Evolutionary conservation across 30 jellyfish, hydroid and myxozoan genomes (phyloP).

Genomic region (Aurelia sp.): DNA sequence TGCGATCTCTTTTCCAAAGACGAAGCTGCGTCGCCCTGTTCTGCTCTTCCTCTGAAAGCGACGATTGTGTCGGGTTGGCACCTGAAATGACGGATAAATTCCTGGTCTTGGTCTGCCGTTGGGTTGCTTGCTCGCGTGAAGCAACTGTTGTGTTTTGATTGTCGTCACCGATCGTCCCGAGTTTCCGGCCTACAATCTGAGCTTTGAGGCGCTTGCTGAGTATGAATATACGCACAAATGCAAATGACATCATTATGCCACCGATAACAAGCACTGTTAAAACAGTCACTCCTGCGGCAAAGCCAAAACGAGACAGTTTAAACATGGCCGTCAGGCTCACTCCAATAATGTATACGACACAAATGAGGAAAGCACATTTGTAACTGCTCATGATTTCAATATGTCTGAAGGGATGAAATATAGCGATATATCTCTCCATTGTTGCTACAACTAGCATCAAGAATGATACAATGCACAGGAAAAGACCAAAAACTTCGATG

Average conservation of each 20-base stretch:
- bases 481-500: conserved; percentile 43
- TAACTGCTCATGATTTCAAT: not conserved
- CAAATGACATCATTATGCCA: conserved; percentile 26
- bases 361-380: not conserved
- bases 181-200: not conserved
- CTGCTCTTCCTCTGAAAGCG: not conserved
- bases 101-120: not conserved
- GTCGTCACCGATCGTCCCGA: not conserved
- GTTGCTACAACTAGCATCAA: conserved; percentile 59
- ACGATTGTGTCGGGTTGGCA: not conserved
- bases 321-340: conserved; percentile 25
- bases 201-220: conserved; percentile 20
- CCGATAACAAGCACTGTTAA: conserved; percentile 24
- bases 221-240: conserved; percentile 30
- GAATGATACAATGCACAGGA: conserved; percentile 49
- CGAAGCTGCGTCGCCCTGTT: not conserved
- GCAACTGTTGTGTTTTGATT: not conserved
- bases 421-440: conserved; percentile 53
- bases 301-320: conserved; percentile 35
- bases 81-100: not conserved
- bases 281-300: conserved; percentile 56
- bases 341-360: conserved; percentile 21
- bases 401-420: conserved; percentile 53
- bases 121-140: not conserved
- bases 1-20: conserved; percentile 5